These are phyloP conservation scores for Peromyscus nudipes DNA, from an alignment of 2,797 vertebrate species.

Conservation along the genomic window DNA sequence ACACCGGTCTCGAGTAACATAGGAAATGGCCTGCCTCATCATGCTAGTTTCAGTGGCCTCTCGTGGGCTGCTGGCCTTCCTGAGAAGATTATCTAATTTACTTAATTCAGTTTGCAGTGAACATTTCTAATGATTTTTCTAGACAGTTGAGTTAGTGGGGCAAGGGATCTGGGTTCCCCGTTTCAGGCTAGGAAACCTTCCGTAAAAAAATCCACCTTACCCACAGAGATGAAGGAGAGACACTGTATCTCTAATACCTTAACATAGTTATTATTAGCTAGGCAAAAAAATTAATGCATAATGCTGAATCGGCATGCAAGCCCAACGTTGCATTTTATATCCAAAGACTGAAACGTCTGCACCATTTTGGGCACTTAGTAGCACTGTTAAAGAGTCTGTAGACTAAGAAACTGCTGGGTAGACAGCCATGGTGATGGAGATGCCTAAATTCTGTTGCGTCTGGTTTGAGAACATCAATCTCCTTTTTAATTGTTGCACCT, in stretches of 20 bases:
- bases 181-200: conserved; percentile 22
- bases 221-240: not conserved
- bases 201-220: not conserved
- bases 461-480: not conserved
- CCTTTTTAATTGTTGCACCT: not conserved
- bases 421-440: not conserved
- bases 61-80: not conserved
- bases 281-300: not conserved
- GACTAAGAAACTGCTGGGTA: not conserved
- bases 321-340: not conserved
- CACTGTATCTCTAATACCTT: not conserved
- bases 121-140: not conserved
- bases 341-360: conserved; percentile 22
- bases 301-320: not conserved
- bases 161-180: not conserved
- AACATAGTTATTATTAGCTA: conserved; percentile 9
- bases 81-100: not conserved
- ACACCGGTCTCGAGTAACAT: not conserved
- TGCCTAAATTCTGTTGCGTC: not conserved
- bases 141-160: not conserved
- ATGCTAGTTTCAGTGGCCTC: accelerated
- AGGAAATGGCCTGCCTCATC: not conserved
- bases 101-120: not conserved
- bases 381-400: not conserved
- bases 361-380: not conserved